A percentile compares a stretch with the other conserved stretches of the same genome.
Evolutionary conservation across 2,113 vertebrate species (phyloP).

Genomic region (Oplegnathus fasciatus): DNA sequence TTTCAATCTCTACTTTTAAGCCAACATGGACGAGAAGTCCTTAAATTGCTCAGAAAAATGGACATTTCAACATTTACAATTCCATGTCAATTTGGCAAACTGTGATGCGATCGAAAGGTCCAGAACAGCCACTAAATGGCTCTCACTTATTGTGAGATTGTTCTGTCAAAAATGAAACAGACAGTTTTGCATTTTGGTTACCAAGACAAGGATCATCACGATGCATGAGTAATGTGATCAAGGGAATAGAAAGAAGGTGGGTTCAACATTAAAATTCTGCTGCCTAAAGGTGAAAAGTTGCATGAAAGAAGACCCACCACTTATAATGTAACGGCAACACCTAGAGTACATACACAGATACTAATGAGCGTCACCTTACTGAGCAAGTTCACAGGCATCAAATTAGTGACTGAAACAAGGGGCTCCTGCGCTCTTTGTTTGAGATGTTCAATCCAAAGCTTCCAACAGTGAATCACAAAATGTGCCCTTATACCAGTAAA

Average conservation of each 20-base stretch:
- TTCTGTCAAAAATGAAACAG: not conserved
- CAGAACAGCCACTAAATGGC: not conserved
- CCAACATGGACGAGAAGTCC: not conserved
- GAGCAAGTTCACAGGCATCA: not conserved
- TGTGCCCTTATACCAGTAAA: conserved; percentile 51
- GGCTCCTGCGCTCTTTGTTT: conserved; percentile 10
- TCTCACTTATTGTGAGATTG: not conserved
- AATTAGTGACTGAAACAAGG: not conserved
- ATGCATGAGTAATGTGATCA: not conserved
- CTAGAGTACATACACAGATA: not conserved
- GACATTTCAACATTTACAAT: not conserved
- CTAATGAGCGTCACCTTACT: not conserved
- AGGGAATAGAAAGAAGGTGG: not conserved
- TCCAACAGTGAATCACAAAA: conserved; percentile 55
- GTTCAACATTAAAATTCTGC: not conserved
- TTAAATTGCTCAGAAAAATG: not conserved
- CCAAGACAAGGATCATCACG: not conserved
- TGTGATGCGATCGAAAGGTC: not conserved
- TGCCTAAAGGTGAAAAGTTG: not conserved
- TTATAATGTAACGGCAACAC: not conserved
- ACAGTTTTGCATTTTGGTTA: not conserved
- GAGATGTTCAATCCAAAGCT: conserved; percentile 29
- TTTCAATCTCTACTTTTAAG: not conserved
- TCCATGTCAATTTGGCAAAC: not conserved
- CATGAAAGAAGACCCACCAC: not conserved